Conservation (phyloP, 1,140 invertebrate genomes). For the Danaus plexippus region DNA sequence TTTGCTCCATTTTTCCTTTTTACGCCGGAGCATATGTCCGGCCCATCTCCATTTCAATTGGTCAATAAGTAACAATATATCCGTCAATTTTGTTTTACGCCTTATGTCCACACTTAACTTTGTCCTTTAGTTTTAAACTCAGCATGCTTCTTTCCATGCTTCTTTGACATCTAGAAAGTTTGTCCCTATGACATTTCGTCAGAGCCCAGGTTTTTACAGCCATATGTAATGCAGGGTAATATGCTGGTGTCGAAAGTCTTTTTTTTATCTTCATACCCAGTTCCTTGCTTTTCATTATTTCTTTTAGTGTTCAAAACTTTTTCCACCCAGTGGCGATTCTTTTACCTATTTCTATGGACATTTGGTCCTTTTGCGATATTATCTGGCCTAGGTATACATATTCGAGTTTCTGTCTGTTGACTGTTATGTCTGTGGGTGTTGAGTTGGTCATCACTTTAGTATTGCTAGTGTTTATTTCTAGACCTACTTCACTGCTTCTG, state of each 20-base stretch:
- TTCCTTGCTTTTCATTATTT: not conserved
- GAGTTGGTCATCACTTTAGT: not conserved
- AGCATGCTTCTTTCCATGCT: too few species aligned
- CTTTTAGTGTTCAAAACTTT: not conserved
- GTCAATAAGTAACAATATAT: too few species aligned
- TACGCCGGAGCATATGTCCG: too few species aligned
- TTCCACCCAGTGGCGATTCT: not conserved
- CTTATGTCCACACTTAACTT: too few species aligned
- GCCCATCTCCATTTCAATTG: too few species aligned
- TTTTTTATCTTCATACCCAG: not conserved
- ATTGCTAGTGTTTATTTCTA: not conserved
- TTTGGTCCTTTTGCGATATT: not conserved
- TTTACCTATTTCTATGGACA: not conserved
- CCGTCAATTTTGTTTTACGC: too few species aligned
- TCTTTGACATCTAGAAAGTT: too few species aligned
- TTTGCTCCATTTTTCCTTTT: conserved; percentile 17
- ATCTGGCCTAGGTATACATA: not conserved
- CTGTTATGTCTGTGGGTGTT: not conserved
- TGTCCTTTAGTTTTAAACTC: too few species aligned
- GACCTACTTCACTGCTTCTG: not conserved
- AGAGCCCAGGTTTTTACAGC: too few species aligned
- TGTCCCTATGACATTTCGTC: too few species aligned
- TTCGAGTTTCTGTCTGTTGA: not conserved
- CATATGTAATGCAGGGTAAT: too few species aligned
- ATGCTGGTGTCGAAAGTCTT: not conserved